phyloP scores from a whole-genome alignment of 2,113 vertebrate genomes.

The Aspiorhynchus laticeps region DNA sequence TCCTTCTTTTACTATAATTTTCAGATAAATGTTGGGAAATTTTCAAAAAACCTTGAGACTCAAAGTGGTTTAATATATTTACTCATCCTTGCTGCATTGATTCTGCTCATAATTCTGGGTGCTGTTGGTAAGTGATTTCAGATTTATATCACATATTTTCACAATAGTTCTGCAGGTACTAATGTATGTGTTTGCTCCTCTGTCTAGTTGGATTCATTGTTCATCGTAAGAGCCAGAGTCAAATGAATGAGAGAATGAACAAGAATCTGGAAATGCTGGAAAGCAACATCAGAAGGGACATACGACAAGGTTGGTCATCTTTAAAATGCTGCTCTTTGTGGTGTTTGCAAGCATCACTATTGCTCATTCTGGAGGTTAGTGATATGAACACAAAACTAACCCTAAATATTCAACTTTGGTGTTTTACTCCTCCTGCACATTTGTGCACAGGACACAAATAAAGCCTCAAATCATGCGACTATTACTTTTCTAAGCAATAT shows the following conservation, averaged over 20 bases:
- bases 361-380: neutral
- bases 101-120: slow-evolving; percentile 65
- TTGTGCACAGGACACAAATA: neutral
- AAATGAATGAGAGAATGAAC: slow-evolving; percentile 82
- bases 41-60: slow-evolving; percentile 36
- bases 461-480: no score
- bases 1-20: neutral
- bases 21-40: slow-evolving; percentile 83
- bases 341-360: neutral
- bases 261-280: slow-evolving; percentile 85
- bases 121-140: slow-evolving; percentile 46
- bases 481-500: no score
- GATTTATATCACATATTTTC: neutral
- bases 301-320: slow-evolving; percentile 84
- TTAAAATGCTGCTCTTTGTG: neutral
- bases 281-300: slow-evolving; percentile 88
- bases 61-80: slow-evolving; percentile 50
- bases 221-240: slow-evolving; percentile 81
- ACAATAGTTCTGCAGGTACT: neutral
- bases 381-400: neutral
- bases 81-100: slow-evolving; percentile 68
- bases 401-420: neutral
- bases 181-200: neutral
- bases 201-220: slow-evolving; percentile 75
- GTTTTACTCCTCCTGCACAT: neutral